Evolutionary conservation across 2,797 vertebrate genomes (phyloP).

Genomic region (Selene dorsalis): DNA sequence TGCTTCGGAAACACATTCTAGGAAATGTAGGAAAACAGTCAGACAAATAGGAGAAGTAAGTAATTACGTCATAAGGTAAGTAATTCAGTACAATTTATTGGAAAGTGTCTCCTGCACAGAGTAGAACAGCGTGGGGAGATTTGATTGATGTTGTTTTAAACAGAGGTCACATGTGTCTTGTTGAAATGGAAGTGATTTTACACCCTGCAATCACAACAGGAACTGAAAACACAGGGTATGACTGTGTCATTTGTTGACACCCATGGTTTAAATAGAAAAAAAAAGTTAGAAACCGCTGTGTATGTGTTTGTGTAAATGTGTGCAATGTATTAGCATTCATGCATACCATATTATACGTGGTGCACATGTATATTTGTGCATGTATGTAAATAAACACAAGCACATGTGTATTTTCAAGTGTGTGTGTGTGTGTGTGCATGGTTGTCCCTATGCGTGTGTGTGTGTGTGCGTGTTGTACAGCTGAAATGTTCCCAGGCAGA

Average conservation of each 20-base stretch:
- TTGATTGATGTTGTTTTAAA: constrained; percentile 47
- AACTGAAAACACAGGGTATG: constrained; percentile 49
- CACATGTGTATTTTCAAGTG: constrained; percentile 9
- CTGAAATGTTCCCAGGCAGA: constrained; percentile 56
- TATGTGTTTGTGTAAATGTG: neutral
- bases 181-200: constrained; percentile 54
- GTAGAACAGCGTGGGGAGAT: constrained; percentile 7
- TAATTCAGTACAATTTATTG: constrained; percentile 13
- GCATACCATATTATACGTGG: constrained; percentile 34
- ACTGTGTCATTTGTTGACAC: constrained; percentile 46
- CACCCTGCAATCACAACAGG: constrained; percentile 50
- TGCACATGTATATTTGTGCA: constrained; percentile 21
- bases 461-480: neutral
- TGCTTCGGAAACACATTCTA: neutral
- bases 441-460: constrained; percentile 1
- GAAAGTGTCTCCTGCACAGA: neutral
- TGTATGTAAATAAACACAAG: constrained; percentile 36
- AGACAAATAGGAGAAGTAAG: constrained; percentile 10
- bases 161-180: constrained; percentile 43
- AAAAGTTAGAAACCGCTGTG: constrained; percentile 42
- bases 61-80: neutral
- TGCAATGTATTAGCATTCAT: constrained; percentile 32
- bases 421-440: too few relatives aligned
- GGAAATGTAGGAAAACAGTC: neutral
- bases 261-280: constrained; percentile 6